Evolutionary conservation across 2,888 invertebrate genomes (phyloP), one percentile per base, ranked within the genome.

Genomic region (Orthosia gracilis): DNA sequence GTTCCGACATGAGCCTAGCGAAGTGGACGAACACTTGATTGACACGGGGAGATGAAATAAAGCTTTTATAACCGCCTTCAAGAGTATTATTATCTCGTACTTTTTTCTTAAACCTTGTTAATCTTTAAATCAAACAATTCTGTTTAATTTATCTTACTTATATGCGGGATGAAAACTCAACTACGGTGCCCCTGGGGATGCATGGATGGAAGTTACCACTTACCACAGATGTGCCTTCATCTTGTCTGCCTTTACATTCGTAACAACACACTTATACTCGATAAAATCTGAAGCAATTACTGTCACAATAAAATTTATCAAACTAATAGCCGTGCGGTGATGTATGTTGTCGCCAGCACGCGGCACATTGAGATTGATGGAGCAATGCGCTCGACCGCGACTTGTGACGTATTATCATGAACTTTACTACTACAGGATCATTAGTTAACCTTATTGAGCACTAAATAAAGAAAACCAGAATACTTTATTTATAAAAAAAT

Each of bases 321-420:
- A 13, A 55, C 26, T 49, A 54, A 17, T 17, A 50, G 12, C 13
- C 23, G 13, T 3, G 47, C 13, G 23, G 31, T 26, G 40, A 40
- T 7, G 9, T 49, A 31, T 13, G 12, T 17, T 52, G 66, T 31
- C 75, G 15, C 49, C 13, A 13, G n/a, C 66, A 55, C 26, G 49
- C 50, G 63, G 18, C 63, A 5, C 21, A n/a, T 23, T 45, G 63
- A 58, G 45, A 47, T 58, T 45, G 72, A 52, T 64, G 0, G 73
- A 57, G 45, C 21, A 17, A 3, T 17, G 63, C 73, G 69, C 55
- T 54, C 54, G 55, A 18, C 40, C 26, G 75, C 59, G 52, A 52
- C 5, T 18, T 11, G 2, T 21, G 9, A 40, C 3, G 15, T 31
- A 3, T 18, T 31, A 11, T 23, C 45, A 64, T 52, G 64, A 65